Conservation (phyloP, 2,113 vertebrate species). For the Dolichotis patagonum region DNA sequence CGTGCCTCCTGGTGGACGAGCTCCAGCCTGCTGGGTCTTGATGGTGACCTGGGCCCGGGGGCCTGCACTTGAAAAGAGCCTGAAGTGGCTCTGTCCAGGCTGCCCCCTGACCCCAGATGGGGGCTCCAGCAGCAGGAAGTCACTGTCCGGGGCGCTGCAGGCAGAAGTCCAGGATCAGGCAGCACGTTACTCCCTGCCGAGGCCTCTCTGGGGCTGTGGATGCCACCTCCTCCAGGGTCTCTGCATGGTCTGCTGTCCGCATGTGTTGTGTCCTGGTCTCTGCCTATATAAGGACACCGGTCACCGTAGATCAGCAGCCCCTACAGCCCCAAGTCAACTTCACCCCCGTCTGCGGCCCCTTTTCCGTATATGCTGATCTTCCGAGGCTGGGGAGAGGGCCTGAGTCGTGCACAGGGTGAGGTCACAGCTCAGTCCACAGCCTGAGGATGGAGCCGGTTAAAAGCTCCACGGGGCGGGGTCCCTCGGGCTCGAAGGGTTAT, state of each 20-base stretch:
- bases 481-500: not conserved
- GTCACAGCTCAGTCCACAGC: not conserved
- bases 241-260: fast-evolving
- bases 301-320: not conserved
- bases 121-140: fast-evolving
- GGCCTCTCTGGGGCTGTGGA: too few relatives aligned
- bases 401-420: not conserved
- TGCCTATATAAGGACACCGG: not conserved
- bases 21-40: not conserved
- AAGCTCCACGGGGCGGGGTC: not conserved
- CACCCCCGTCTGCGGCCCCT: not conserved
- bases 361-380: not conserved
- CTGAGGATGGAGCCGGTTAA: not conserved
- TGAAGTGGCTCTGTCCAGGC: not conserved
- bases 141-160: too few relatives aligned
- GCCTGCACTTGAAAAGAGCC: not conserved
- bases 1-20: not conserved
- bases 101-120: not conserved
- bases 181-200: fast-evolving
- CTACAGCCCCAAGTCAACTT: too few relatives aligned
- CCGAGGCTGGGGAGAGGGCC: too few relatives aligned
- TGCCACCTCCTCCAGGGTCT: fast-evolving
- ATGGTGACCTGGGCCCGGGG: not conserved
- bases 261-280: too few relatives aligned
- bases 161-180: not conserved